Percentiles rank a stretch among this genome's conserved stretches.
Conservation (phyloP, 2,113 vertebrate species). For the Dolichallabes microphthalmus region DNA sequence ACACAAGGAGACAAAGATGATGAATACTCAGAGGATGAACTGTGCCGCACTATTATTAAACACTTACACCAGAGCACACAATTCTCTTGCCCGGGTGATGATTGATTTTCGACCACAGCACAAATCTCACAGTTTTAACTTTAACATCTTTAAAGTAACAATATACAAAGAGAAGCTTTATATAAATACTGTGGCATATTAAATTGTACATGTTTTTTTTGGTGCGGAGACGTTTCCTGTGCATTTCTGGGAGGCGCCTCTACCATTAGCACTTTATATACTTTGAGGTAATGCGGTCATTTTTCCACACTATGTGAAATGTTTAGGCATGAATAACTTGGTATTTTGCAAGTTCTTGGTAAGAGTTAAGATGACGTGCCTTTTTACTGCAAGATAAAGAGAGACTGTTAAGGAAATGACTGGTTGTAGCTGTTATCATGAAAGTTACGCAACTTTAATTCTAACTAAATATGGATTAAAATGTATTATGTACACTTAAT, state of each 20-base stretch:
- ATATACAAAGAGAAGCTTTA: background rate
- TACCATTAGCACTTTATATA: background rate
- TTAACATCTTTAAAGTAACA: background rate
- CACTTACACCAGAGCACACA: background rate
- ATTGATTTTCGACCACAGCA: background rate
- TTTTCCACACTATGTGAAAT: background rate
- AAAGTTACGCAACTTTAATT: background rate
- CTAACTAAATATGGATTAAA: background rate
- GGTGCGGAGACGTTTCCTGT: background rate
- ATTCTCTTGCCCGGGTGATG: background rate
- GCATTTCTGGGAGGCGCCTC: background rate
- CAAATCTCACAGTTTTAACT: background rate
- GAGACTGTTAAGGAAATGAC: background rate
- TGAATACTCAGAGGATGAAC: background rate
- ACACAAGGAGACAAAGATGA: slow-evolving; percentile 1
- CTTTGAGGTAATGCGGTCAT: background rate
- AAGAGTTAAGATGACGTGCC: background rate
- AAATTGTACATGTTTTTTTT: background rate
- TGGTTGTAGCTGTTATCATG: background rate
- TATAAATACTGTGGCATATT: background rate
- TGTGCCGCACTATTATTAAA: background rate
- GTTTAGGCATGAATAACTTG: background rate
- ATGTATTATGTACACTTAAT: background rate
- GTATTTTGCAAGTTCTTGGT: background rate
- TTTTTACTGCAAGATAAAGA: background rate